Base-by-base conservation (phyloP, 2,797 vertebrate genomes). In the Acestrorhynchus altus region DNA sequence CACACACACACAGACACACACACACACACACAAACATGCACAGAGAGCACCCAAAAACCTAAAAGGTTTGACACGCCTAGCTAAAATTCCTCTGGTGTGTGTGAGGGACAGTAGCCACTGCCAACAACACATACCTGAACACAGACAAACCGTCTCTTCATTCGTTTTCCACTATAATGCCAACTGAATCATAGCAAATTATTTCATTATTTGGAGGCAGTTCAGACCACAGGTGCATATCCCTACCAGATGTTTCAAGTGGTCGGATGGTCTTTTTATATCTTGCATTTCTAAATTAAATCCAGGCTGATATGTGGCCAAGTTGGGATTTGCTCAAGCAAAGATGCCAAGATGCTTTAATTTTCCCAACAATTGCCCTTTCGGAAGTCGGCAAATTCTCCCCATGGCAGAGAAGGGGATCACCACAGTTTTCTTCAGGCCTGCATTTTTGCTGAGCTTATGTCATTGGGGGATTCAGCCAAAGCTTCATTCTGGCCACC, bases 51-150 rank as follows among this genome's bases (percentile, higher is more conserved):
- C 84, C 84, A 67, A 81, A 76, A 86, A 83, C 79, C 85, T 84
- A 83, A 77, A 84, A 77, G 78, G 89, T 88, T 90, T 94, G 86
- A 87, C 91, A 93, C 87, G 44, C 81, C 81, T 67, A 77, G 83
- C 84, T 87, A 71, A 93, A 88, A 93, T 94, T 94, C 92, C 93
- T 88, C 88, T 80, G 42, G 85, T 81, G 82, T 40, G 88, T 91
- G 91, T 83, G 83, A 90, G 91, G 28, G 80, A 83, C 85, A 52
- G 78, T 46, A 60, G 86, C 56, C 71, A 76, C 78, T 83, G 81
- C 84, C 80, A 80, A 15, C 72, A 78, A 75, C 81, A 83, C 86
- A 81, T 84, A 75, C 83, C 83, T 81, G 78, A 81, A 79, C 86
- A 88, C 88, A 85, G 76, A 83, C 81, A 76, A 78, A 72, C 82